These are phyloP conservation scores for Drosophila fuyamai DNA, from an alignment of 1,140 invertebrate species.

Conservation along the genomic window DNA sequence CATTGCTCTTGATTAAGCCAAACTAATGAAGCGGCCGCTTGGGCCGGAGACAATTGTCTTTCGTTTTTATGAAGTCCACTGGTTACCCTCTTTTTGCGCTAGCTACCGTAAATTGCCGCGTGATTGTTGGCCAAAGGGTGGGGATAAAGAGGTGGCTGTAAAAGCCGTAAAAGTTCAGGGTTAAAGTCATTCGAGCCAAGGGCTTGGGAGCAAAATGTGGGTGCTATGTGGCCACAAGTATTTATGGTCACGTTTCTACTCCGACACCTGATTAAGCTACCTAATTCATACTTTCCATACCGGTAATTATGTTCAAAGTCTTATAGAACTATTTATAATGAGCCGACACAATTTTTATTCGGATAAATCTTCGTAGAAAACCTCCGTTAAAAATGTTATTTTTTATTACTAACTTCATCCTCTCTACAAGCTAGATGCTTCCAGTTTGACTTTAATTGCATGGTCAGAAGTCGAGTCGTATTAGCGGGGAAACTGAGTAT, in stretches of 20 bases:
- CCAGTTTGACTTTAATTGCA: background rate
- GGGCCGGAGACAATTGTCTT: conserved; percentile 36
- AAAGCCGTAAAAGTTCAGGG: conserved; percentile 49
- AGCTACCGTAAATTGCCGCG: conserved; percentile 37
- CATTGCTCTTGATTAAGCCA: conserved; percentile 61
- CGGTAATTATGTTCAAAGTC: no score
- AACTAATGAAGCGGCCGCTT: conserved; percentile 64
- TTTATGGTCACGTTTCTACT: no score
- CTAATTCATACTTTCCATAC: no score
- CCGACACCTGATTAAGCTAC: no score
- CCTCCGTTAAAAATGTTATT: no score
- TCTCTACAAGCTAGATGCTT: background rate
- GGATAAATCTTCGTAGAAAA: no score
- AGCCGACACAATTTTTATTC: no score
- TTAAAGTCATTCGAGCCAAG: conserved; percentile 48
- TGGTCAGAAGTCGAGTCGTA: conserved; percentile 1
- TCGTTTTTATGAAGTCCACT: conserved; percentile 1
- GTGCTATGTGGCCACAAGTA: background rate
- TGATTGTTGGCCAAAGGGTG: conserved; percentile 34
- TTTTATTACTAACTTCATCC: no score
- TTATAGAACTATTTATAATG: no score
- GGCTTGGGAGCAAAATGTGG: conserved; percentile 8
- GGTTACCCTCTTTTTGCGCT: conserved; percentile 4
- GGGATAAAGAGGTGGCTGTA: background rate
- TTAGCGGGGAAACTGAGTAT: background rate